Evolutionary conservation across 2,888 invertebrate genomes (phyloP), one percentile per base, ranked within the genome.

Genomic region (Oegoconia quadripuncta): DNA sequence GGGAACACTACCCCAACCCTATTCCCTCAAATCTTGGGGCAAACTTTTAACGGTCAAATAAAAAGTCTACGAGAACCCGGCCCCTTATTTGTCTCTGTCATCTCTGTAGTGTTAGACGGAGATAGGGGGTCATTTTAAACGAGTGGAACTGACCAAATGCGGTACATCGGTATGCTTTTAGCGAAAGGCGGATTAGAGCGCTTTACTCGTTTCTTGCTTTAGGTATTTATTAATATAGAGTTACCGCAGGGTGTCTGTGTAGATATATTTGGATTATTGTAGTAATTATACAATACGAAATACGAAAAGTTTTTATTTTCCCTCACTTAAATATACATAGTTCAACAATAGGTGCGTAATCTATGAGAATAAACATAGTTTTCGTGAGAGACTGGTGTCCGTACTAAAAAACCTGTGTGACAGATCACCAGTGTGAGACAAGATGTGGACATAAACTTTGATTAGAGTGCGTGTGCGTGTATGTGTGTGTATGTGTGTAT

Each of bases 151-250:
- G 66, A 60, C 64, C 64, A 63, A 69, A 64, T 58, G 61, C 48
- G 53, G 52, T 60, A 74, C 74, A 74, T 44, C 54, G 55, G 49
- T 71, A 60, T 67, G 71, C 74, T 74, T 72, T 74, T 69, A 74
- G 64, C 51, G 38, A 42, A 46, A 34, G 38, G 44, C 39, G 63
- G 60, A 65, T 68, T 68, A 64, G 50, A 48, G 44, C 50, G 50
- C 50, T 53, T 5, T 12, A 29, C n/a, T 29, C 28, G 14, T 3
- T n/a, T 11, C 22, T 13, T 13, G 7, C 13, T 27, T 6, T 27
- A 27, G 2, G 4, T 26, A 26, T 7, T 3, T 27, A 27, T 12
- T n/a, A 6, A 23, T 23, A n/a, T 23, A 23, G 7, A 23, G 23
- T 23, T 3, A 3, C 7, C 7, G n/a, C 23, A 8, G 5, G 9